Conservation (phyloP, 2,113 vertebrate genomes). For the Gymnocephalus cernua region DNA sequence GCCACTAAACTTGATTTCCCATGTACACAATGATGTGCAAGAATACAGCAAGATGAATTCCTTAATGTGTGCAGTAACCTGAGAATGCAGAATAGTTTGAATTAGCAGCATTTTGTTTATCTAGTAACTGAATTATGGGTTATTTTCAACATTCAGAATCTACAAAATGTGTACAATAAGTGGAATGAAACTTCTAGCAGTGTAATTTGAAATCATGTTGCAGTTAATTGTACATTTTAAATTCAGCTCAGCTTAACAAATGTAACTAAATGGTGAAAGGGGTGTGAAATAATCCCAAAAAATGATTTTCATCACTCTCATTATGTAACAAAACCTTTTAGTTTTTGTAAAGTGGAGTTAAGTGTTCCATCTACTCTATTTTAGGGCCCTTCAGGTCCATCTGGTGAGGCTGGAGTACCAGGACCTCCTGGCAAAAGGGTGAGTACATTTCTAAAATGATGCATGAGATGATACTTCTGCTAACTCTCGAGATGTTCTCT, state of each 20-base stretch:
- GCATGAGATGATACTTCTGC: conserved; percentile 30
- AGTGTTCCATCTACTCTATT: conserved; percentile 47
- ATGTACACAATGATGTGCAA: not conserved
- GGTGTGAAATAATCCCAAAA: not conserved
- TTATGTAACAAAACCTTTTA: conserved; percentile 7
- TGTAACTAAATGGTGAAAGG: not conserved
- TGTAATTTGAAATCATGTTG: not conserved
- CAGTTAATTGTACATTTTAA: not conserved
- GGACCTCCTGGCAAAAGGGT: conserved; percentile 98
- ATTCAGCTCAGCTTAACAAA: not conserved
- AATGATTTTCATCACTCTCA: not conserved
- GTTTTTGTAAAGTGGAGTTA: conserved; percentile 30
- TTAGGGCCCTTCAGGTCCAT: conserved; percentile 96
- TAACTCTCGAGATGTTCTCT: conserved; percentile 1
- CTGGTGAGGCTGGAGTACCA: conserved; percentile 97
- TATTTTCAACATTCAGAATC: not conserved
- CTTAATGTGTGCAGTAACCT: not conserved
- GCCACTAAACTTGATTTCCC: not conserved
- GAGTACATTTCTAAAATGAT: conserved; percentile 76
- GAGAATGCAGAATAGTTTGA: not conserved
- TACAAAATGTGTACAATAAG: not conserved
- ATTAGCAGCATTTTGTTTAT: not conserved
- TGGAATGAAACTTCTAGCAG: not conserved
- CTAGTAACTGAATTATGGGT: not conserved
- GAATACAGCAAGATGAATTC: not conserved